Conservation (phyloP, 2,113 vertebrate species). For the Helogale parvula region DNA sequence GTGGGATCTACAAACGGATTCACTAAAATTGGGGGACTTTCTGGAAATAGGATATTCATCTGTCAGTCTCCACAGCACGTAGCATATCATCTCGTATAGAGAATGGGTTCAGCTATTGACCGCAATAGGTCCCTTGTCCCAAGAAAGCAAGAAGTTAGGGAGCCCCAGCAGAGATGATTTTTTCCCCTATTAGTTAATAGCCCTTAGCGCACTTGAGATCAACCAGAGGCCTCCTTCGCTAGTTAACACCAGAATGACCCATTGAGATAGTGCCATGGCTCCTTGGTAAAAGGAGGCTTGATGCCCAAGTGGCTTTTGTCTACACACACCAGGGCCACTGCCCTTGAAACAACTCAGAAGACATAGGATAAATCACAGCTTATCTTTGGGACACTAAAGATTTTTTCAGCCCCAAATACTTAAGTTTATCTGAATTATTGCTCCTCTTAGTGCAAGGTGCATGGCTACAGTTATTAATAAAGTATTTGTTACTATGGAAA, state of each 20-base stretch:
- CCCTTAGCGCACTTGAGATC: background rate
- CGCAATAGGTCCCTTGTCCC: accelerated
- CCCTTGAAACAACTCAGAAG: background rate
- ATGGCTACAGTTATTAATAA: background rate
- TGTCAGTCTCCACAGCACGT: background rate
- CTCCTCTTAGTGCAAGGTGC: background rate
- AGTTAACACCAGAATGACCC: background rate
- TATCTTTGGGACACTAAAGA: background rate
- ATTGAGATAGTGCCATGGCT: no score
- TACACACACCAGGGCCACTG: background rate
- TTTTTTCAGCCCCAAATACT: background rate
- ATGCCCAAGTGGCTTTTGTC: background rate
- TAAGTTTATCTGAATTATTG: background rate
- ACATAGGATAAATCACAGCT: background rate
- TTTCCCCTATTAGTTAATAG: background rate
- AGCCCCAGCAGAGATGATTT: background rate
- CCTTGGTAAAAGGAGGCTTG: background rate
- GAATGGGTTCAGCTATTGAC: background rate
- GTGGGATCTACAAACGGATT: background rate
- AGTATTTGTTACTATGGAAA: background rate
- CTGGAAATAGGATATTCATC: background rate
- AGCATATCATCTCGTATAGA: background rate
- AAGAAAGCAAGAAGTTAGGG: background rate
- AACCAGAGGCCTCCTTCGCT: accelerated
- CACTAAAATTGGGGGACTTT: background rate